Percentiles rank a stretch among this genome's conserved stretches.
Evolutionary conservation across 2,797 vertebrate genomes (phyloP).

Genomic region (Leptoclinus maculatus): DNA sequence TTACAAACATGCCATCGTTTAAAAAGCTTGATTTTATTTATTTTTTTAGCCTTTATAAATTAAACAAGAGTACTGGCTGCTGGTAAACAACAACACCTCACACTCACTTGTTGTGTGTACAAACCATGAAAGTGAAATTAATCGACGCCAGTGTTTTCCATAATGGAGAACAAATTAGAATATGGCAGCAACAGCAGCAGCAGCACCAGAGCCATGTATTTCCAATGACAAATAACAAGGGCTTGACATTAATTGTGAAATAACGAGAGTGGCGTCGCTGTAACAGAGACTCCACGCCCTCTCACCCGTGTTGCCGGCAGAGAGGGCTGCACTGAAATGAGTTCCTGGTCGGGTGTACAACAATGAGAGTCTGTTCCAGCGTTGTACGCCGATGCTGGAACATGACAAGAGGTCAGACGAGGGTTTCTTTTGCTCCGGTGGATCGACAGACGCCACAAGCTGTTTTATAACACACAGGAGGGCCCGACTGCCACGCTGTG

Average conservation of each 20-base stretch:
- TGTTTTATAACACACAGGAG: slow-evolving; percentile 56
- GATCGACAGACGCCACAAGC: slow-evolving; percentile 68
- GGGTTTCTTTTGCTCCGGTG: slow-evolving; percentile 47
- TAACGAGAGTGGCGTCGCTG: slow-evolving; percentile 79
- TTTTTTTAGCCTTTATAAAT: slow-evolving; percentile 53
- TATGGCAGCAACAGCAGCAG: slow-evolving; percentile 84
- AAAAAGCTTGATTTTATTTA: slow-evolving; percentile 39
- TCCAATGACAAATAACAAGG: slow-evolving; percentile 85
- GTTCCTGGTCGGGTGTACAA: slow-evolving; percentile 82
- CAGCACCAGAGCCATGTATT: slow-evolving; percentile 74
- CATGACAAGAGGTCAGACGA: slow-evolving; percentile 77
- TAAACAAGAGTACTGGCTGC: slow-evolving; percentile 64
- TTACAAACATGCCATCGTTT: slow-evolving; percentile 31
- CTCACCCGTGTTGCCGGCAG: slow-evolving; percentile 66
- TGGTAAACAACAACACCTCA: slow-evolving; percentile 80
- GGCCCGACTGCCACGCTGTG: slow-evolving; percentile 18
- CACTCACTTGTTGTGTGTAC: slow-evolving; percentile 81
- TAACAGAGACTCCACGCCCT: slow-evolving; percentile 74
- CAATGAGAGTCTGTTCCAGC: slow-evolving; percentile 70
- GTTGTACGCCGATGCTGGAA: slow-evolving; percentile 68
- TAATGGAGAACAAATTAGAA: slow-evolving; percentile 89
- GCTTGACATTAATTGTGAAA: slow-evolving; percentile 87
- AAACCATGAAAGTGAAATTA: slow-evolving; percentile 86
- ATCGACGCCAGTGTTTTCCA: slow-evolving; percentile 85
- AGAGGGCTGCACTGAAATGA: slow-evolving; percentile 69